Evolutionary conservation across 2,888 invertebrate genomes (phyloP).

Genomic region (Cyclophora punctaria): DNA sequence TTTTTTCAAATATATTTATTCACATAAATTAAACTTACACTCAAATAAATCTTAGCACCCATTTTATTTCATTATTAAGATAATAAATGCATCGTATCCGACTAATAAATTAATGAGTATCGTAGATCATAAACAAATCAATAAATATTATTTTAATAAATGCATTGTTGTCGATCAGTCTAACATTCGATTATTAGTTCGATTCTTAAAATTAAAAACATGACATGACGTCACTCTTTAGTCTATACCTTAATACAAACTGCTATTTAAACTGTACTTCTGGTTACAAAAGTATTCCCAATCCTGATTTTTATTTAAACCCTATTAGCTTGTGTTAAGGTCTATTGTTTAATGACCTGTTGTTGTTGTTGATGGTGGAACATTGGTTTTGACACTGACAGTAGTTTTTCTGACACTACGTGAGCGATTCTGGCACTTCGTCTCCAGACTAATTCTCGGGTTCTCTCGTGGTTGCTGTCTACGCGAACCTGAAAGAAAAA

Average conservation of each 20-base stretch:
- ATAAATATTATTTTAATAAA: conserved; percentile 10
- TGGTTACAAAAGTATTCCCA: not conserved
- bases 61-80: conserved; percentile 28
- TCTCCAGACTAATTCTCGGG: conserved; percentile 88
- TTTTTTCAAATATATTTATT: not conserved
- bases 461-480: conserved; percentile 90
- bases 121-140: conserved; percentile 28
- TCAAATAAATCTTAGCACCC: conserved; percentile 42
- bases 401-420: conserved; percentile 87
- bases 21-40: conserved; percentile 9
- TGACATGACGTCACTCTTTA: too few species aligned
- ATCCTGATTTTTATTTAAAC: conserved; percentile 6
- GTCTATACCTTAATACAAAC: too few species aligned
- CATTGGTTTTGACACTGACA: conserved; percentile 66
- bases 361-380: conserved; percentile 38
- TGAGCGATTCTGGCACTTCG: conserved; percentile 89
- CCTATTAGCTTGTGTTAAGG: conserved; percentile 1
- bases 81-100: conserved; percentile 64
- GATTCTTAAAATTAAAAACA: not conserved
- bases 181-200: conserved; percentile 1
- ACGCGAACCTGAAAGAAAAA: conserved; percentile 80
- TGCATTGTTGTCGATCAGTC: not conserved
- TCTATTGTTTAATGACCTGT: conserved; percentile 35
- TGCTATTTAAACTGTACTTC: too few species aligned
- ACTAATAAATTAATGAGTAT: conserved; percentile 62